Evolutionary conservation across 37 sponge, comb jelly and placozoan genomes (phyloP).

Genomic region (Bolinopsis microptera): DNA sequence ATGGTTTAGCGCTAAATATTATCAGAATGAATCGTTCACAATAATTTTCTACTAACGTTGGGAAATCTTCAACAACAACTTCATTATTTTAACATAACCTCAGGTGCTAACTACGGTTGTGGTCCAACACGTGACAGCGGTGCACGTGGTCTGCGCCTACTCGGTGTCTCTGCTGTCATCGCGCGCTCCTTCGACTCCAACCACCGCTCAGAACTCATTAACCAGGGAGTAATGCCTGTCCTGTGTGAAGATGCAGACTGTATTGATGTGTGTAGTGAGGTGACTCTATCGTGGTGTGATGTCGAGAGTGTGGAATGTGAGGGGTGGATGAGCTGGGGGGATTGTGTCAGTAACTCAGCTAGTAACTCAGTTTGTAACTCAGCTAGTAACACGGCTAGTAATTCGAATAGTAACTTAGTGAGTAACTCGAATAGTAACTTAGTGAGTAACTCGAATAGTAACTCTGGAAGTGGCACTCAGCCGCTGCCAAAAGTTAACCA

Average conservation of each 20-base stretch:
- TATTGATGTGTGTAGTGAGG: conserved; percentile 11
- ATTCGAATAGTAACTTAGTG: background rate
- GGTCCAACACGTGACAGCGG: conserved; percentile 50
- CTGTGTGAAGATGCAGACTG: conserved; percentile 45
- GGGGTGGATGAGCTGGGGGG: background rate
- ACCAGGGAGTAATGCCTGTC: conserved; percentile 44
- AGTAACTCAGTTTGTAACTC: background rate
- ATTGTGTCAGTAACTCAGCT: background rate
- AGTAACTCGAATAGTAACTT: background rate
- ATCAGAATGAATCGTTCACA: too few species aligned
- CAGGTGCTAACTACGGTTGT: conserved; percentile 21
- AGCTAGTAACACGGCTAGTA: background rate
- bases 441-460: background rate
- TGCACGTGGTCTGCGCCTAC: conserved; percentile 24
- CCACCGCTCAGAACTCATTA: conserved; percentile 22
- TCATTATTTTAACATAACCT: too few species aligned
- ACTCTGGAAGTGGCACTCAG: background rate
- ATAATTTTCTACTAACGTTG: too few species aligned
- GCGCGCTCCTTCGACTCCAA: conserved; percentile 6
- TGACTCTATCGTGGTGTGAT: conserved; percentile 3
- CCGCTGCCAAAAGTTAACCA: background rate
- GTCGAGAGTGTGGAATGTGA: background rate
- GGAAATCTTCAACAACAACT: too few species aligned
- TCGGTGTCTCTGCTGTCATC: conserved; percentile 48
- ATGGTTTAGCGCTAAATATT: too few species aligned